Percentiles rank a stretch among this genome's conserved stretches.
Conservation (phyloP, 2,113 vertebrate species). For the Sylvicapra grimmia region DNA sequence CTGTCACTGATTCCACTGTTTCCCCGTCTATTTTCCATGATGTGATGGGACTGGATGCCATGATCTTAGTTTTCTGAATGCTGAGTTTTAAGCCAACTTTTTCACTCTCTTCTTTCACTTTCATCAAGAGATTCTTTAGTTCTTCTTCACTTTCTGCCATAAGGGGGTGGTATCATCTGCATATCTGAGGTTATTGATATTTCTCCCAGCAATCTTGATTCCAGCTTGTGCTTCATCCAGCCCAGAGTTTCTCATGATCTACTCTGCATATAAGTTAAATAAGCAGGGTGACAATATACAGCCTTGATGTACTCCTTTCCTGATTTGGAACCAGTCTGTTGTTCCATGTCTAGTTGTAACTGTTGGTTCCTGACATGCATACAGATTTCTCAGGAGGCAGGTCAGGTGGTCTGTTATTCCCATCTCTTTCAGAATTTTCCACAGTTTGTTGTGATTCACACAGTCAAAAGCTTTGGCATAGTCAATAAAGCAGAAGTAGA, state of each 20-base stretch:
- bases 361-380: background rate
- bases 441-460: background rate
- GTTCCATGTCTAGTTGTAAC: background rate
- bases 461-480: background rate
- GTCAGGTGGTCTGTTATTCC: background rate
- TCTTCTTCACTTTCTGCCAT: background rate
- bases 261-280: background rate
- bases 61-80: too few relatives aligned
- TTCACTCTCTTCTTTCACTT: too few relatives aligned
- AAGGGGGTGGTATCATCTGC: background rate
- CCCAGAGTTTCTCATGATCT: background rate
- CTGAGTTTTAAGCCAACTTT: too few relatives aligned
- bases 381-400: background rate
- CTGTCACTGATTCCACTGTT: too few relatives aligned
- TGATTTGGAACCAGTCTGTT: background rate
- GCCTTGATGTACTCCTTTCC: background rate
- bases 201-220: background rate
- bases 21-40: too few relatives aligned
- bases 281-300: background rate
- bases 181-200: background rate
- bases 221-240: background rate
- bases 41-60: too few relatives aligned
- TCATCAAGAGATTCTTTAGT: too few relatives aligned
- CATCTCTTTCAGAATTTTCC: background rate
- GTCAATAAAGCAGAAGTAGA: background rate